Evolutionary conservation across 1,140 invertebrate species (phyloP).

Genomic region (Drosophila sp.): DNA sequence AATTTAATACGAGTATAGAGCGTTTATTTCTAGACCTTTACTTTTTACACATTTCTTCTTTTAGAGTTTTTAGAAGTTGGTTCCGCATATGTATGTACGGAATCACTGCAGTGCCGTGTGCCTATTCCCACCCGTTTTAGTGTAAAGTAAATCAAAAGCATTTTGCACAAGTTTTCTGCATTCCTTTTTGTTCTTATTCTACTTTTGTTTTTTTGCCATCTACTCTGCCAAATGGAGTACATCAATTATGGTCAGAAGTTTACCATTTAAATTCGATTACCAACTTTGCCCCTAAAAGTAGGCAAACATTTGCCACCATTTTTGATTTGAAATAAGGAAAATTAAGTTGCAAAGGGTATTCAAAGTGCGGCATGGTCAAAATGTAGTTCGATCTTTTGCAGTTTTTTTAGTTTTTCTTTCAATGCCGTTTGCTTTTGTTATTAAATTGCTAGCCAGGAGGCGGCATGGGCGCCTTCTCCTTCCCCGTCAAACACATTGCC

Average conservation of each 20-base stretch:
- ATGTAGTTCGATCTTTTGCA: background rate
- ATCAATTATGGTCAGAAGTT: too few relatives aligned
- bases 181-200: constrained; percentile 7
- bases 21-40: too few relatives aligned
- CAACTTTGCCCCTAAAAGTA: too few relatives aligned
- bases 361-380: background rate
- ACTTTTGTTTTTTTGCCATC: background rate
- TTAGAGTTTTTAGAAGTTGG: too few relatives aligned
- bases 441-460: constrained; percentile 70
- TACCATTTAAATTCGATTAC: too few relatives aligned
- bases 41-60: too few relatives aligned
- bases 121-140: constrained; percentile 13
- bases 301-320: too few relatives aligned
- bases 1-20: too few relatives aligned
- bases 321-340: too few relatives aligned
- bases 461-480: background rate
- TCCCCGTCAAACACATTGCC: constrained; percentile 7
- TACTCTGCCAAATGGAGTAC: too few relatives aligned
- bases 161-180: background rate
- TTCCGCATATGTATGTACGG: too few relatives aligned
- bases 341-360: background rate
- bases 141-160: constrained; percentile 38
- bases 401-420: constrained; percentile 23
- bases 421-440: constrained; percentile 72
- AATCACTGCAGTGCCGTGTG: too few relatives aligned